Base-by-base conservation (phyloP, 2,888 invertebrate genomes). In the Caenorhabditis sp. region DNA sequence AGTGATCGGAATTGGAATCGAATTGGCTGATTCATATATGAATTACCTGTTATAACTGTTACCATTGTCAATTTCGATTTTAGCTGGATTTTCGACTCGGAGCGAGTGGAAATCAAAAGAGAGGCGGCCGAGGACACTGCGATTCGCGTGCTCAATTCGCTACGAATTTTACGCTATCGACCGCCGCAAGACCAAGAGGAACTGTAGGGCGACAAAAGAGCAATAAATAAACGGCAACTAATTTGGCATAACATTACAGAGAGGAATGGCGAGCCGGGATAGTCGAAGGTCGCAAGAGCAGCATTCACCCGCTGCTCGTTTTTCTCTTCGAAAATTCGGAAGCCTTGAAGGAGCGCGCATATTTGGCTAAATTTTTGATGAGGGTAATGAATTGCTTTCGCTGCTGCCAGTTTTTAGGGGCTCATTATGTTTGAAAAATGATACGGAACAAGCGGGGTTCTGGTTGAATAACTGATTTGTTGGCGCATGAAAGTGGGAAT, bases 101-200 rank as follows among this genome's bases (percentile, higher is more conserved):
- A 91, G 83, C 93, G 92, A 90, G 92, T 93, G 63, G 94, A 94
- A 86, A 92, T 94, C 24, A 92, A 92, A 68, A 93, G 93, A 81
- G 94, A 94, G 88, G 93, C 93, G 45, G 92, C 93, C 0, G 95
- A 95, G 86, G 93, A 92, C 81, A 93, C 93, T 17, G 93, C 94
- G 0, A 90, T 94, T 46, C 91, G 93, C 41, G 91, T 94, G 55
- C 90, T 95, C 68, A 90, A 90, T 37, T 92, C 92, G 89, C 90
- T 95, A 17, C 91, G 93, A 71, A 92, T 93, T 75, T 92, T 95
- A n/a, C 94, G 94, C 90, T 95, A 94, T 89, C 92, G 93, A 50
- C 94, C 94, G 2, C 91, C 91, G 2, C 90, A 91, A 72, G 90
- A 90, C 70, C 85, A 85, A 26, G 90, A 91, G 24, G 85, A 88